phyloP scores from a whole-genome alignment of 2,113 vertebrate genomes.

The Pongo pygmaeus region DNA sequence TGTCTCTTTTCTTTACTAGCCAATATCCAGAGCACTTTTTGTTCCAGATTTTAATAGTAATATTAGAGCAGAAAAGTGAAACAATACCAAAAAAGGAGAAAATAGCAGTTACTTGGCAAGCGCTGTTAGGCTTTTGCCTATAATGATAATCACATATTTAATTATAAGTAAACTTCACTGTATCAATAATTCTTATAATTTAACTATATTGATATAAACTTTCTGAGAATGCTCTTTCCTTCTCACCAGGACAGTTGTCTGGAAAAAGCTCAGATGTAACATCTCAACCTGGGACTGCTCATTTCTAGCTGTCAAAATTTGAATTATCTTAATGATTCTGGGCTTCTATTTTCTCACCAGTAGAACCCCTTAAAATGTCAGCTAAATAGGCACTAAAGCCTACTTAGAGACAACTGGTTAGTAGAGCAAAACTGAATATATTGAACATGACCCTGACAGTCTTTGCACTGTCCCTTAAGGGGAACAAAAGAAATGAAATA shows the following conservation, averaged over 20 bases:
- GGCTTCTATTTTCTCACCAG: not conserved
- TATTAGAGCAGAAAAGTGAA: not conserved
- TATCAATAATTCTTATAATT: not conserved
- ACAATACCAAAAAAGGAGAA: not conserved
- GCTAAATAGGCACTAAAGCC: too few species aligned
- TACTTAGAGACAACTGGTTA: not conserved
- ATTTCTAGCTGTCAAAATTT: not conserved
- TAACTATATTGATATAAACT: not conserved
- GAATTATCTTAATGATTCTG: not conserved
- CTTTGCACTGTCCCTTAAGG: not conserved
- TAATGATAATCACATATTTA: not conserved
- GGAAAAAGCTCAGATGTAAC: not conserved
- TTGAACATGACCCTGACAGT: fast-evolving
- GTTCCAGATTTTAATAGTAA: not conserved
- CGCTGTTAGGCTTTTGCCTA: not conserved
- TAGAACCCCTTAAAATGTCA: not conserved
- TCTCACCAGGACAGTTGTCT: not conserved
- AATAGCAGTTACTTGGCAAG: not conserved
- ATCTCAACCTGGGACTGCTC: not conserved
- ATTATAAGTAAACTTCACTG: not conserved
- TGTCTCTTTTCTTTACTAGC: not conserved
- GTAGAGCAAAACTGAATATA: not conserved
- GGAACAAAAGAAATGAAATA: not conserved
- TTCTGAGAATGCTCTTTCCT: not conserved
- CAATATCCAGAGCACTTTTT: not conserved